Percentiles rank a stretch among this genome's conserved stretches.
These are phyloP conservation scores for Nyctereutes procyonoides DNA, from an alignment of 2,113 vertebrate species.

Conservation along the genomic window DNA sequence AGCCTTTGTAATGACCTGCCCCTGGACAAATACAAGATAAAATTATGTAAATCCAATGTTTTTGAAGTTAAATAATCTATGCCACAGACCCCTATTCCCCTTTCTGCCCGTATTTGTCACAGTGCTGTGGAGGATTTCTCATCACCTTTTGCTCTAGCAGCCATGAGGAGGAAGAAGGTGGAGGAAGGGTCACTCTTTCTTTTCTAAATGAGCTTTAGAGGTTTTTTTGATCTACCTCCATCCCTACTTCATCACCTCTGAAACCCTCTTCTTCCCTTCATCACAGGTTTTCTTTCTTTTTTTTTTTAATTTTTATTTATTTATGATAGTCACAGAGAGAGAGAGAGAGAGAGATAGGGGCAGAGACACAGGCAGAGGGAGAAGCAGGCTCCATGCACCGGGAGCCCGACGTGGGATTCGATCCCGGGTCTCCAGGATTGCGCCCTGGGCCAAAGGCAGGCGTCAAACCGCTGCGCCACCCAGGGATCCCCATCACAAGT, in stretches of 20 bases:
- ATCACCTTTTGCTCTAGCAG: neutral
- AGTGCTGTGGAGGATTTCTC: conserved; percentile 42
- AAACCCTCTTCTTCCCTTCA: neutral
- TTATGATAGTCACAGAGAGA: too few species aligned
- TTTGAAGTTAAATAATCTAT: neutral
- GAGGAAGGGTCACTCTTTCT: neutral
- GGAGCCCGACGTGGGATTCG: too few species aligned
- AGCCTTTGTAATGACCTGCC: neutral
- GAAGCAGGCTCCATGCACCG: too few species aligned
- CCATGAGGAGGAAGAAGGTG: neutral
- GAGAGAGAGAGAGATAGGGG: too few species aligned
- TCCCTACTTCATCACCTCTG: neutral
- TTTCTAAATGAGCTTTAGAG: neutral
- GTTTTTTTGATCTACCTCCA: neutral
- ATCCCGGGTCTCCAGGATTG: too few species aligned
- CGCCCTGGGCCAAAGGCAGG: too few species aligned
- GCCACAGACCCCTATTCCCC: neutral
- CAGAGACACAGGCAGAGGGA: too few species aligned
- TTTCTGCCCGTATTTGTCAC: conserved; percentile 16
- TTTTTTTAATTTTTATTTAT: too few species aligned
- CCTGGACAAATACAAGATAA: neutral
- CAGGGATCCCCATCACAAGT: too few species aligned
- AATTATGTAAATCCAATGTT: neutral
- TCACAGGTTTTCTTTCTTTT: too few species aligned
- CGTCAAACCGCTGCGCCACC: too few species aligned